Percentiles rank a stretch among this genome's conserved stretches.
These are phyloP conservation scores for Riparia riparia DNA, from an alignment of 2,113 vertebrate species.

Conservation along the genomic window DNA sequence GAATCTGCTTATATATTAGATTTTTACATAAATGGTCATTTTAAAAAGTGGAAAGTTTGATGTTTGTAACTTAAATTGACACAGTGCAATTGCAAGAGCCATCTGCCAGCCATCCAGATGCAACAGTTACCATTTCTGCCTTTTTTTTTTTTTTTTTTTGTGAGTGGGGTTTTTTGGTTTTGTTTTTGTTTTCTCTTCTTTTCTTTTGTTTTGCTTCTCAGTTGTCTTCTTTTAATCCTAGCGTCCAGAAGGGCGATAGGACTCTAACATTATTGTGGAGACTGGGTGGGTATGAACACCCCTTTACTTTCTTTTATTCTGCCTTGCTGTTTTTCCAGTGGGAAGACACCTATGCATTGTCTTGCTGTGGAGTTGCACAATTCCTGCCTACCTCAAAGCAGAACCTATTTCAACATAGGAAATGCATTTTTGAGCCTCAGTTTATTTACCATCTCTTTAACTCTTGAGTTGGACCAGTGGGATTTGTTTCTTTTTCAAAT, in stretches of 20 bases:
- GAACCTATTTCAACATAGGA: neutral
- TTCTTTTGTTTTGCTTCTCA: neutral
- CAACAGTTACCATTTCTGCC: neutral
- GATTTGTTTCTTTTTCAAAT: neutral
- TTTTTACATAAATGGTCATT: conserved; percentile 46
- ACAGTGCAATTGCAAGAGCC: neutral
- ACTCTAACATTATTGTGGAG: neutral
- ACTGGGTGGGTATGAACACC: neutral
- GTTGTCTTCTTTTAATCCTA: neutral
- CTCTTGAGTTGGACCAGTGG: neutral
- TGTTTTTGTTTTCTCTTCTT: neutral
- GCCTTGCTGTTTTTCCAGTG: neutral
- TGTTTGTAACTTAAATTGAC: conserved; percentile 31
- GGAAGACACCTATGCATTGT: neutral
- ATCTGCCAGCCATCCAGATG: neutral
- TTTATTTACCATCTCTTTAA: neutral
- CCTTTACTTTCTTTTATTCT: neutral
- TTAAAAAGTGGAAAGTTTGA: conserved; percentile 33
- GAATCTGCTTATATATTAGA: conserved; percentile 35
- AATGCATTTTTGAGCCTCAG: neutral
- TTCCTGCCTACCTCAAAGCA: neutral
- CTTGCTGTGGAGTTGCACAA: neutral
- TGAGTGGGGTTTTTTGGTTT: neutral
- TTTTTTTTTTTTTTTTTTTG: neutral
- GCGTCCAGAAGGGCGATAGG: neutral